phyloP scores from a whole-genome alignment of 2,113 vertebrate species.

The Abramis brama region DNA sequence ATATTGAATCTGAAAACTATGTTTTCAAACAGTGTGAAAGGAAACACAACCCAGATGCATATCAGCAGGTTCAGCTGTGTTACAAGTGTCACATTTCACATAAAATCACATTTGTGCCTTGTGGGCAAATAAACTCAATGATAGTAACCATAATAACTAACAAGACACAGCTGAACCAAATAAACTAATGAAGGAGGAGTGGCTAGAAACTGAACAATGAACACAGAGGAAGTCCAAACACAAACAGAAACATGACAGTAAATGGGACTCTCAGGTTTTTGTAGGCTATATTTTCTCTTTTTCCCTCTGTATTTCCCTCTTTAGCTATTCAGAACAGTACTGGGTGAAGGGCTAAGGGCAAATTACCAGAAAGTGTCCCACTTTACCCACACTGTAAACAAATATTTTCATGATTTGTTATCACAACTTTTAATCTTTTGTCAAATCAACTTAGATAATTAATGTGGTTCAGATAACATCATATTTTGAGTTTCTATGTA shows the following conservation, averaged over 20 bases:
- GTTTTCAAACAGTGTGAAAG: not conserved
- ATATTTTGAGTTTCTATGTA: no score
- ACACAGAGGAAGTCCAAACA: no score
- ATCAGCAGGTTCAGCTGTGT: conserved; percentile 4
- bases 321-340: not conserved
- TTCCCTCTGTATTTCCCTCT: not conserved
- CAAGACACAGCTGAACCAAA: no score
- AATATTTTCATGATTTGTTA: no score
- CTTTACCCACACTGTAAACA: not conserved
- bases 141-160: no score
- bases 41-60: not conserved
- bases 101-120: not conserved
- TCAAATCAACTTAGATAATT: no score
- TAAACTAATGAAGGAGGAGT: no score
- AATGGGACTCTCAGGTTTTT: not conserved
- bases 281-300: not conserved
- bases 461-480: no score
- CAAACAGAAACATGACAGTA: no score
- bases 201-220: no score
- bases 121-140: no score
- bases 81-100: not conserved
- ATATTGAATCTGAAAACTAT: not conserved
- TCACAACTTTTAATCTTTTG: no score
- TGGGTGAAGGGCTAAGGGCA: not conserved
- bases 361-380: not conserved